A percentile compares a stretch with the other conserved stretches of the same genome.
phyloP scores from a whole-genome alignment of 2,113 vertebrate species.

The Romanogobio albipinnatus region DNA sequence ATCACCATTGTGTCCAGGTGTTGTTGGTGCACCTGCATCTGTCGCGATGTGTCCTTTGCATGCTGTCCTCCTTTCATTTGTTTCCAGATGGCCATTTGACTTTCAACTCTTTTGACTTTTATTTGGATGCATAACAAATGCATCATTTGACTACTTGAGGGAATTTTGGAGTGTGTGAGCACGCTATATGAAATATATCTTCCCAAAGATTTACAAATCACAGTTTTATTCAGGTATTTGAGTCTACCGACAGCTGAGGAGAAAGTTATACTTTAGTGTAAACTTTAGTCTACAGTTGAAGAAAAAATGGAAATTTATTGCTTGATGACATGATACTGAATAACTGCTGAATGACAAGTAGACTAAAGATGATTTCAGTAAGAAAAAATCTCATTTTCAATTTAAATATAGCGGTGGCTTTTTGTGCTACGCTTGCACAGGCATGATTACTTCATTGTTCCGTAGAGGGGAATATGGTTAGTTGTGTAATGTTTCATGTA shows the following conservation, averaged over 20 bases:
- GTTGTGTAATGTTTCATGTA: conserved; percentile 25
- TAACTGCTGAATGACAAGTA: neutral
- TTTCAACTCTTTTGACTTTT: conserved; percentile 35
- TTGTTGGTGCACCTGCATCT: conserved; percentile 38
- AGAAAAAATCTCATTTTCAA: neutral
- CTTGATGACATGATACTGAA: neutral
- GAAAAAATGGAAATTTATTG: neutral
- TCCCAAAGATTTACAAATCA: neutral
- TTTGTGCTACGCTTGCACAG: conserved; percentile 14
- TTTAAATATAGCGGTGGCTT: conserved; percentile 5
- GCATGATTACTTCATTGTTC: conserved; percentile 29
- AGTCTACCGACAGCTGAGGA: neutral
- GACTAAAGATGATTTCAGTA: neutral
- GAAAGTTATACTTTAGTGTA: neutral
- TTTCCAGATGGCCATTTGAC: conserved; percentile 44
- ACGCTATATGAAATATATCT: neutral
- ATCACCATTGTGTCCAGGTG: conserved; percentile 30
- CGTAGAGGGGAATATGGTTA: conserved; percentile 14
- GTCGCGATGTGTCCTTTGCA: conserved; percentile 18
- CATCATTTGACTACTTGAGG: conserved; percentile 31
- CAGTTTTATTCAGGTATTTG: neutral
- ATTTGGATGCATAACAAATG: conserved; percentile 32
- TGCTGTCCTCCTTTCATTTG: conserved; percentile 28
- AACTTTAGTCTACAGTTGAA: no score
- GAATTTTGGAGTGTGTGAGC: neutral